Conservation (phyloP, 2,797 vertebrate species). For the Sparus aurata region DNA sequence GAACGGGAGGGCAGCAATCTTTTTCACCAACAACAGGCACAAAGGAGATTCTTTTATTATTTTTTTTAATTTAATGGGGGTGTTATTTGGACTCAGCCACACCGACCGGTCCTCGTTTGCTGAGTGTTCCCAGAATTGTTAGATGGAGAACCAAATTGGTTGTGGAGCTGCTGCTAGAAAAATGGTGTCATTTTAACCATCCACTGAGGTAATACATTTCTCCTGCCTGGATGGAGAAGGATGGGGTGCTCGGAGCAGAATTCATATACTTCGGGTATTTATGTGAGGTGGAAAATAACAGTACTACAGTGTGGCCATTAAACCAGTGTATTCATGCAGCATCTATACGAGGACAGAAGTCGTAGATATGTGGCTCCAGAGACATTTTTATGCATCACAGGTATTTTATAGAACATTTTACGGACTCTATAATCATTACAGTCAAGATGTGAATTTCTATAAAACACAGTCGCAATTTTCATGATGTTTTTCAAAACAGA, state of each 20-base stretch:
- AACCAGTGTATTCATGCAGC: conserved; percentile 7
- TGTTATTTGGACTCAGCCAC: conserved; percentile 62
- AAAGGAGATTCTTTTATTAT: conserved; percentile 33
- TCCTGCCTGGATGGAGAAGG: conserved; percentile 19
- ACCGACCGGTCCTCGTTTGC: conserved; percentile 51
- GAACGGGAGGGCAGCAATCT: conserved; percentile 55
- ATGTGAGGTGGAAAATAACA: conserved; percentile 54
- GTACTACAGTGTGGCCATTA: conserved; percentile 23
- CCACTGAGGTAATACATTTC: conserved; percentile 42
- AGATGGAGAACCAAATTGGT: conserved; percentile 64
- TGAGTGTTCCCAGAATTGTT: conserved; percentile 56
- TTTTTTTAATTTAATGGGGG: conserved; percentile 60
- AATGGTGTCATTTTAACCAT: conserved; percentile 68
- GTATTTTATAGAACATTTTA: conserved; percentile 41
- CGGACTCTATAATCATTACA: conserved; percentile 12
- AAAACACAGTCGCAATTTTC: background rate
- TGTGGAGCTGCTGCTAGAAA: conserved; percentile 44
- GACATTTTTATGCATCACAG: conserved; percentile 25
- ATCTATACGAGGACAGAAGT: conserved; percentile 9
- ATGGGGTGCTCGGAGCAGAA: conserved; percentile 26
- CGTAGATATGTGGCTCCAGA: conserved; percentile 5
- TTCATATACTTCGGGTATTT: conserved; percentile 40
- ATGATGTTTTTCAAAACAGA: conserved; percentile 17
- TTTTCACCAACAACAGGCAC: conserved; percentile 45
- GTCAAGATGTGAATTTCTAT: conserved; percentile 31